Base-by-base conservation (phyloP, 2,113 vertebrate species). In the Rhinolophus ferrumequinum region DNA sequence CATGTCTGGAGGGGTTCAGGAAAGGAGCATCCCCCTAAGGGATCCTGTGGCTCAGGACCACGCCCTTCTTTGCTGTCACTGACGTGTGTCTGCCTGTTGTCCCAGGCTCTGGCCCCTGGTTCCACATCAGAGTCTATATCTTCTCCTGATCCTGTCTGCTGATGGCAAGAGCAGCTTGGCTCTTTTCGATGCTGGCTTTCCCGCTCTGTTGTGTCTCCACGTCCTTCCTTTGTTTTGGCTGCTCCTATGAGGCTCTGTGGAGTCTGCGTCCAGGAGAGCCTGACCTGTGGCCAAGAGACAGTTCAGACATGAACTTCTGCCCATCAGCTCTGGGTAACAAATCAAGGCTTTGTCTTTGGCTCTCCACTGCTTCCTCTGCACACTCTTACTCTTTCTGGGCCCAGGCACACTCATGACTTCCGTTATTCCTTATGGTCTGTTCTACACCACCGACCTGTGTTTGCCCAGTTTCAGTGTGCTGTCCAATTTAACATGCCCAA, bases 151-250 rank as follows among this genome's bases (percentile, higher is more conserved):
- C 19, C 19, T 3, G 21, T 69, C 10, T 30, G 54, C 38, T 44
- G 0, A 35, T 72, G 54, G 80, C 44, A 44, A 44, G 41, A 44
- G 41, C 41, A 67, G 15, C 56, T 41, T 30, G 52, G 70, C 5
- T 81, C 38, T 72, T 86, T 47, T 15, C 16, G 66, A 35, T 41
- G 18, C 58, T 44, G 81, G 60, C 35, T 93, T 62, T 91, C 16
- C 62, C n/a, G 22, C 30, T 35, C 11, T 1, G 1, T 18, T 67
- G 33, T 69, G 54, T 28, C 19, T 76, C 22, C 5, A 14, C 41
- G n/a, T 84, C 38, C n/a, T 69, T 64, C 19, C 41, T 94, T 90
- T 73, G 38, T 87, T 93, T 70, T 41, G 8, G 19, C 5, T 73
- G 26, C 18, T 5, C 35, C 44, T 64, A 2, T 44, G 83, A 66